phyloP scores from a whole-genome alignment of 1,140 invertebrate species.

The Caerostris darwini region DNA sequence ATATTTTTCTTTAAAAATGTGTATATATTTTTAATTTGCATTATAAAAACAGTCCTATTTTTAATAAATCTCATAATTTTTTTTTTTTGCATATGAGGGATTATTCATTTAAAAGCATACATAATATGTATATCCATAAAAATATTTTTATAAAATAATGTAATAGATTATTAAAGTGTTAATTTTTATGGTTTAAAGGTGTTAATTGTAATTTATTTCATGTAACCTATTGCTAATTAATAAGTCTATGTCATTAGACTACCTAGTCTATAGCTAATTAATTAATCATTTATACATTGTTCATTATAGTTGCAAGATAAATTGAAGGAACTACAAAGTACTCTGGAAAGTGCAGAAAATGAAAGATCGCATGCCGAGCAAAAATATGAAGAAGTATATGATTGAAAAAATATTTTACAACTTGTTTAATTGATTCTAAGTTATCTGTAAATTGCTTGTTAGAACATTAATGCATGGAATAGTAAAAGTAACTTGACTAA shows the following conservation, averaged over 20 bases:
- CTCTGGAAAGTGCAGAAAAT: constrained; percentile 74
- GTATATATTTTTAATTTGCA: background rate
- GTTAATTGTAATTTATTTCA: too few relatives aligned
- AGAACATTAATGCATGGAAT: too few relatives aligned
- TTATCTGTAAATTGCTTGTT: too few relatives aligned
- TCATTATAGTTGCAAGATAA: constrained; percentile 75
- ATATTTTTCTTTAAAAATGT: too few relatives aligned
- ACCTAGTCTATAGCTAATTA: too few relatives aligned
- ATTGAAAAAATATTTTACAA: background rate
- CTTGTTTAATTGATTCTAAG: too few relatives aligned
- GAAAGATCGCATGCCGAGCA: constrained; percentile 68
- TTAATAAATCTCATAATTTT: background rate
- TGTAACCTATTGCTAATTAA: too few relatives aligned
- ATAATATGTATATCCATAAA: background rate
- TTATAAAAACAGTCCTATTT: background rate
- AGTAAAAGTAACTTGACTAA: too few relatives aligned
- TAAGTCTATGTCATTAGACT: too few relatives aligned
- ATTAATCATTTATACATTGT: background rate
- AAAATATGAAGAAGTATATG: constrained; percentile 74
- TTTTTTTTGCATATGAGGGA: background rate
- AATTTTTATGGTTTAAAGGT: too few relatives aligned
- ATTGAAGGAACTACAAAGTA: constrained; percentile 74
- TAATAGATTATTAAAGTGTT: background rate
- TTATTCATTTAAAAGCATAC: background rate
- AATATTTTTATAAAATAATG: background rate